Conservation (phyloP, 2,888 invertebrate genomes). For the Seladonia tumulorum region DNA sequence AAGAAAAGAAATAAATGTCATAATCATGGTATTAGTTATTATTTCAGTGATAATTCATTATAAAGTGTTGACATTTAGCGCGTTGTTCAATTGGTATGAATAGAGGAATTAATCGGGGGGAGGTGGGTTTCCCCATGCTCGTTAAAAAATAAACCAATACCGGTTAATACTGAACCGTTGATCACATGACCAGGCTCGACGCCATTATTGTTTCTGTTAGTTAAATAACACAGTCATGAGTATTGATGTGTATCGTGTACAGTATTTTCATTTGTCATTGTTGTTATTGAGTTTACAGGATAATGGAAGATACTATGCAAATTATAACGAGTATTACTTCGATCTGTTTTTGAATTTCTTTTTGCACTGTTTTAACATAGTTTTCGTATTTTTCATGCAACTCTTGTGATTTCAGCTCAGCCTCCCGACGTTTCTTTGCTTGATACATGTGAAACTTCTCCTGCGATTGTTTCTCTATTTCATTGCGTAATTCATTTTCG, state of each 20-base stretch:
- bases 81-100: no score
- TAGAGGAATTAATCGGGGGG: no score
- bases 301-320: not conserved
- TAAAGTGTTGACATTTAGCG: no score
- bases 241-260: not conserved
- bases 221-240: not conserved
- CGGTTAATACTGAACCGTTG: no score
- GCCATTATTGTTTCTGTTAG: no score
- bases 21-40: no score
- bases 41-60: no score
- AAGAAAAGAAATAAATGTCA: no score
- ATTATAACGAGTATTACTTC: conserved; percentile 60
- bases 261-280: not conserved
- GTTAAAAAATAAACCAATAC: no score
- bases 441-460: conserved; percentile 70
- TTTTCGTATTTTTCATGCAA: conserved; percentile 65
- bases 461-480: conserved; percentile 62
- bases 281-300: not conserved
- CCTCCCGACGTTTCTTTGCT: conserved; percentile 73
- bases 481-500: conserved; percentile 63
- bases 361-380: conserved; percentile 59
- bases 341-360: conserved; percentile 67
- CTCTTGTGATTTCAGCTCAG: conserved; percentile 61
- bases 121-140: no score
- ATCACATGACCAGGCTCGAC: no score